Evolutionary conservation across 2,113 vertebrate species (phyloP).

Genomic region (Dipodomys spectabilis): DNA sequence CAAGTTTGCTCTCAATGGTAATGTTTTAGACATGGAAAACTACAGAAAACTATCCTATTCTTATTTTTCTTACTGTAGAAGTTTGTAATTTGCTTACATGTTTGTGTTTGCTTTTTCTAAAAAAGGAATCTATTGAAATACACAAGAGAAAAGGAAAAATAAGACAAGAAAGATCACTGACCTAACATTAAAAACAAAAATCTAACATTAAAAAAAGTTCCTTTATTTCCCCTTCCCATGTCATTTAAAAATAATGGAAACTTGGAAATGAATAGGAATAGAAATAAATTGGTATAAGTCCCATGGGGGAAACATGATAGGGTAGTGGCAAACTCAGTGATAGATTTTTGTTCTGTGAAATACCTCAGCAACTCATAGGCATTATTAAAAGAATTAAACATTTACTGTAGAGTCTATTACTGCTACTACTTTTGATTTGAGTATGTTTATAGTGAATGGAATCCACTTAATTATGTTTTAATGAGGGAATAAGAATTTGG

Average conservation of each 20-base stretch:
- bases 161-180: background rate
- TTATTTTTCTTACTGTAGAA: slow-evolving; percentile 42
- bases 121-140: slow-evolving; percentile 26
- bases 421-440: background rate
- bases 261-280: background rate
- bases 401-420: background rate
- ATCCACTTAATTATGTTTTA: background rate
- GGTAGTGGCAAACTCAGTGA: slow-evolving; percentile 23
- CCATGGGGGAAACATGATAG: background rate
- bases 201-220: background rate
- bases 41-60: background rate
- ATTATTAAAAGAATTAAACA: background rate
- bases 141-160: background rate
- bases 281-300: slow-evolving; percentile 32
- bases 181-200: background rate
- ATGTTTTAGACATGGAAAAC: slow-evolving; percentile 26
- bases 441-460: background rate
- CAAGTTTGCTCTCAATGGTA: background rate
- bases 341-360: background rate
- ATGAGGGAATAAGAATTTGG: background rate
- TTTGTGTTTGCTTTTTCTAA: slow-evolving; percentile 19
- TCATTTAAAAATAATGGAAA: slow-evolving; percentile 27
- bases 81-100: background rate
- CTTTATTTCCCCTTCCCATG: background rate
- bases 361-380: background rate